Percentiles rank a stretch among this genome's conserved stretches.
Evolutionary conservation across 2,888 invertebrate genomes (phyloP).

Genomic region (Harmothoe impar): DNA sequence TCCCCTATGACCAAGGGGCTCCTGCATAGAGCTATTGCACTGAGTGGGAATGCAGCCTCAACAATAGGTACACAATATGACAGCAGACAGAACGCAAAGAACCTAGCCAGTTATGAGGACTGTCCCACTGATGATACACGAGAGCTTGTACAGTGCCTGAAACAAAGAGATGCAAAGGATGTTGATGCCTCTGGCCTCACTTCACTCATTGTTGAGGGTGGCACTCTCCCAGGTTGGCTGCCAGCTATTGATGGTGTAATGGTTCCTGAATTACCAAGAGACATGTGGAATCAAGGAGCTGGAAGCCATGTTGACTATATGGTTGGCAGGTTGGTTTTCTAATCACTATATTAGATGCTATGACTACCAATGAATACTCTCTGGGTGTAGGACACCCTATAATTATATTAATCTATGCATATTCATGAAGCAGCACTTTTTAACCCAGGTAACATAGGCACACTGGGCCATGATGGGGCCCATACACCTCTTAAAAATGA

Average conservation of each 20-base stretch:
- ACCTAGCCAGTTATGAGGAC: constrained; percentile 20
- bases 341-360: not conserved
- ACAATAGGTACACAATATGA: not conserved
- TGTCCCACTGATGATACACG: not conserved
- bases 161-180: not conserved
- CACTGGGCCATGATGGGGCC: too few relatives aligned
- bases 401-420: too few relatives aligned
- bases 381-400: too few relatives aligned
- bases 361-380: not conserved
- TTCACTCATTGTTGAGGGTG: not conserved
- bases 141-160: not conserved
- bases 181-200: not conserved
- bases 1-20: constrained; percentile 77
- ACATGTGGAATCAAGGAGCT: not conserved
- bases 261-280: not conserved
- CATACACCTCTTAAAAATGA: too few relatives aligned
- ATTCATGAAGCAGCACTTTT: too few relatives aligned
- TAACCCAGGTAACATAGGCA: too few relatives aligned
- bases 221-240: not conserved
- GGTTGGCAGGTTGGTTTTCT: constrained; percentile 19
- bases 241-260: constrained; percentile 19
- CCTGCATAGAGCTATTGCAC: not conserved
- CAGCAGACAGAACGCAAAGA: constrained; percentile 15
- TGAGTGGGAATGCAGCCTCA: constrained; percentile 34
- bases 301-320: not conserved